Base-by-base conservation (phyloP, 1,140 invertebrate genomes). In the Drosophila lowei region DNA sequence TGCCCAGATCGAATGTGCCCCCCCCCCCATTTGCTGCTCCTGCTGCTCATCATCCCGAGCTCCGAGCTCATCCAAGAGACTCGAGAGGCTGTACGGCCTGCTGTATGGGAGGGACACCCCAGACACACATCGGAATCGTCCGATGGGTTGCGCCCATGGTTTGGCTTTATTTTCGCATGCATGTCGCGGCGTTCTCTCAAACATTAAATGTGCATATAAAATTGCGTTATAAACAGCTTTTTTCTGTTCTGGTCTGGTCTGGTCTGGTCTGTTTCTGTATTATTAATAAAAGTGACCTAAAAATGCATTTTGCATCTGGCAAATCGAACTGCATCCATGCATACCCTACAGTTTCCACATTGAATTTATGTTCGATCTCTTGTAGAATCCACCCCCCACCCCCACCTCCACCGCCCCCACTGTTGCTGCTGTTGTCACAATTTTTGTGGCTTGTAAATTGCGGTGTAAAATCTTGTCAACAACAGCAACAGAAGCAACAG, bases 201-300 rank as follows among this genome's bases (percentile, higher is more conserved):
- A 73, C 78, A 81, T 67, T 73, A 77, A 83, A 72, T 57, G 75
- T 68, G 65, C 75, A 65, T 64, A 84, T 72, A 67, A 84, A 79
- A 75, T 65, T 72, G 65, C 77, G 55, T 76, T 81, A 81, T 77
- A 78, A 74, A 77, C 70, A 71, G 38, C 41, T 18, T 18, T 25
- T 6, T 25, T 8, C 7, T 7, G 1, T 6, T 6, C 2, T 30
- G 23, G 0, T 25, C 28, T 30, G 28, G 2, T 30, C 44, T 42
- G n/a, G 59, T 41, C 15, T 42, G 15, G 47, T 79, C 42, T 57
- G 52, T 58, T 56, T 79, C 42, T 57, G 52, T 58, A 42, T 52
- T 76, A 71, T 63, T 78, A 64, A 75, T 84, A 84, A 84, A 84
- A 62, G 77, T 83, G 79, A 83, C 79, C 79, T 84, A 84, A 84